Percentiles rank a stretch among this genome's conserved stretches.
These are phyloP conservation scores for Alentia gelatinosa DNA, from an alignment of 2,888 invertebrate genomes.

Conservation along the genomic window DNA sequence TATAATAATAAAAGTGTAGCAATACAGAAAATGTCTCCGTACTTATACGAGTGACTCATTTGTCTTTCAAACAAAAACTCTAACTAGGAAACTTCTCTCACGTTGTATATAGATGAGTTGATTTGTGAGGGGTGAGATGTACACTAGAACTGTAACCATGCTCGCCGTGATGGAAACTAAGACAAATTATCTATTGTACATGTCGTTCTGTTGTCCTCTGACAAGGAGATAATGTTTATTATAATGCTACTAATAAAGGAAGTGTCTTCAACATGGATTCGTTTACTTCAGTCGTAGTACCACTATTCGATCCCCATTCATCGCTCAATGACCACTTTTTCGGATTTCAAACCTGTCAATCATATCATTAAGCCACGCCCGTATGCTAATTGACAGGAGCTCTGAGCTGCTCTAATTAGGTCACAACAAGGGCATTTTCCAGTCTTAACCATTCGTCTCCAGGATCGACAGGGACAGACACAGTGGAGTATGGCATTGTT, in stretches of 20 bases:
- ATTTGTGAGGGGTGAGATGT: not conserved
- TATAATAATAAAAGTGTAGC: too few species aligned
- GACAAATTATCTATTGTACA: constrained; percentile 3
- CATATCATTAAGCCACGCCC: too few species aligned
- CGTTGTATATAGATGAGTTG: not conserved
- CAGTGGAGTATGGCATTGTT: too few species aligned
- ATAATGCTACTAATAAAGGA: not conserved
- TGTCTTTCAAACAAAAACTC: too few species aligned
- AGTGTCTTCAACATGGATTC: not conserved
- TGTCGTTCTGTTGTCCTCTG: not conserved
- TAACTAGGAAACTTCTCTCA: not conserved
- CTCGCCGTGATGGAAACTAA: not conserved
- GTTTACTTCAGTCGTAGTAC: not conserved
- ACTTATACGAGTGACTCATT: not conserved
- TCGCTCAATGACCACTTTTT: too few species aligned
- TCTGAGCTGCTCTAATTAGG: too few species aligned
- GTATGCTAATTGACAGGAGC: too few species aligned
- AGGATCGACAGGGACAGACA: too few species aligned
- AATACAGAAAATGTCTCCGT: not conserved
- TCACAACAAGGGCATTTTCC: too few species aligned
- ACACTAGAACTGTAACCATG: not conserved
- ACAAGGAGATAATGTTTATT: not conserved
- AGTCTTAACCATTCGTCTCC: too few species aligned
- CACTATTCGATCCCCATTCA: too few species aligned
- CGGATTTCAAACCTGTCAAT: too few species aligned